Conservation (phyloP, 2,113 vertebrate genomes). For the Muscicapa adusta region DNA sequence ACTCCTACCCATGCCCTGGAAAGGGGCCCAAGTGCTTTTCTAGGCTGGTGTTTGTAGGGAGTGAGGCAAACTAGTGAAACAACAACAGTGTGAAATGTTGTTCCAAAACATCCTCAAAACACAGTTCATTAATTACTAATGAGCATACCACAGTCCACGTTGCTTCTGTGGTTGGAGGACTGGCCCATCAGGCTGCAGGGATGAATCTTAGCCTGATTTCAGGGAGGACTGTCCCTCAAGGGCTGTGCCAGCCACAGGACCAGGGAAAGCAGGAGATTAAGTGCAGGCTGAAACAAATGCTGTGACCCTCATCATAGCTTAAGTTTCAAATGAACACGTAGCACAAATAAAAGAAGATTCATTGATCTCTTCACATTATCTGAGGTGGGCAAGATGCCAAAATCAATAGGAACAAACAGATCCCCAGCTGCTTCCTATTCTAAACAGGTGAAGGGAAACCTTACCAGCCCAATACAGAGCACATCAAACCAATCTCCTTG, state of each 20-base stretch:
- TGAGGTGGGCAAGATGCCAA: background rate
- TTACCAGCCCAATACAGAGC: background rate
- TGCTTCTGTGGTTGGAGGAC: background rate
- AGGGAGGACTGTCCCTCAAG: background rate
- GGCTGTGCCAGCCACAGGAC: background rate
- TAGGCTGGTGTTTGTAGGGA: background rate
- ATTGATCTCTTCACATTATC: background rate
- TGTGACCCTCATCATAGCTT: background rate
- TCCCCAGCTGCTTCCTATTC: background rate
- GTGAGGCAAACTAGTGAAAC: background rate
- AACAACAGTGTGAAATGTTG: background rate
- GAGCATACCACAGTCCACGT: background rate
- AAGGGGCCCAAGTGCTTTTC: background rate
- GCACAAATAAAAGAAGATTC: conserved; percentile 27
- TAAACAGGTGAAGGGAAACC: conserved; percentile 30
- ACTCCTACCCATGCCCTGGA: background rate
- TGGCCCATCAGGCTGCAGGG: background rate
- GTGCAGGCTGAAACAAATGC: background rate
- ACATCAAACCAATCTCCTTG: background rate
- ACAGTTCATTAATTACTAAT: background rate
- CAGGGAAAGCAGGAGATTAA: background rate
- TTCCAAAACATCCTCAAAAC: background rate
- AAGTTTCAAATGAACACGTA: background rate
- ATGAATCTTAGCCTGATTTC: background rate
- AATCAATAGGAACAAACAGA: conserved; percentile 49